Evolutionary conservation across 2,797 vertebrate genomes (phyloP), one percentile per base, ranked within the genome.

Genomic region (Ataeniobius toweri): DNA sequence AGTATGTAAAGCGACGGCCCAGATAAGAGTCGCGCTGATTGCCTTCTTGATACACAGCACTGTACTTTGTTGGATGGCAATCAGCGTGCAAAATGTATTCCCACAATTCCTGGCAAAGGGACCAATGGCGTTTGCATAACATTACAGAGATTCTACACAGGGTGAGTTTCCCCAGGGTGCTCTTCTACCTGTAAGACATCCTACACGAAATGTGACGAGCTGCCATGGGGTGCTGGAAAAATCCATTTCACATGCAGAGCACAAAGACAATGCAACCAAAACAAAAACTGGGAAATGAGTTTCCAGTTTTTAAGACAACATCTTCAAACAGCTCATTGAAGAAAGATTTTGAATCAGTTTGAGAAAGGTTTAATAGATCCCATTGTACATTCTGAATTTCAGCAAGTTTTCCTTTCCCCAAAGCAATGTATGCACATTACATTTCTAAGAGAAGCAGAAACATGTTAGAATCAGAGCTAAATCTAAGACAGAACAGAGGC

Each of bases 51-150:
- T 89, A 91, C 73, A 71, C 13, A 69, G 72, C 59, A 84, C 44
- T 86, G 81, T 91, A 90, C 83, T 88, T 93, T 94, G 90, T 89
- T 92, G 90, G 89, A 92, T 88, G 83, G 80, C 88, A 90, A 86
- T 84, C 83, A 84, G 71, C 26, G 26, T 81, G 82, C 68, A 63
- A 85, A 89, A 76, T 82, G 81, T 84, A 86, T 85, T 89, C 79
- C 76, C 84, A 73, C 76, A 81, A 90, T 89, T 86, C 85, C 83
- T 90, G 78, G 81, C 83, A 86, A 83, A 85, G 53, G 51, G 78
- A 86, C 83, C 81, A 74, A 84, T 77, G 71, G 75, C 75, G 76
- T 90, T 83, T 91, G 82, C 78, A 86, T 86, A 81, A 65, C 41
- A 72, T 76, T 82, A 80, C 44, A 81, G 71, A 74, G 79, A 84